A percentile compares a stretch with the other conserved stretches of the same genome.
These are phyloP conservation scores for Selenia dentaria DNA, from an alignment of 2,888 invertebrate species.

Conservation along the genomic window DNA sequence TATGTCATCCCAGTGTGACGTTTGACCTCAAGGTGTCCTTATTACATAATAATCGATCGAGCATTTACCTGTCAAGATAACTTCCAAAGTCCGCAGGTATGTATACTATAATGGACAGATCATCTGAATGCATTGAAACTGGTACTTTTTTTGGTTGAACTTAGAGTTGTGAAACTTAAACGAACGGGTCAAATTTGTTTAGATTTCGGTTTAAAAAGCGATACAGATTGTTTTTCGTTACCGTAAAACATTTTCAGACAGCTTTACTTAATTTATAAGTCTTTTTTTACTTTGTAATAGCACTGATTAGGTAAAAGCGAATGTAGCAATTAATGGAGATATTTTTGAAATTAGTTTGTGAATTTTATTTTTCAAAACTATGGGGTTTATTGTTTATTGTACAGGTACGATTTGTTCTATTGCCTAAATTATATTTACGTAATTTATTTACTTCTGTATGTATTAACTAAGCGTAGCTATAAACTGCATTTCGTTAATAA, in stretches of 20 bases:
- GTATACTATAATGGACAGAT: too few species aligned
- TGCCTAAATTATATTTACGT: slow-evolving; percentile 82
- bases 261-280: slow-evolving; percentile 76
- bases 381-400: slow-evolving; percentile 59
- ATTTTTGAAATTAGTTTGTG: slow-evolving; percentile 12
- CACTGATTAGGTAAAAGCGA: slow-evolving; percentile 33
- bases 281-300: slow-evolving; percentile 43
- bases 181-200: background rate
- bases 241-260: slow-evolving; percentile 60
- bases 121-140: too few species aligned
- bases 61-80: background rate
- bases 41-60: background rate
- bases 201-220: background rate
- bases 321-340: slow-evolving; percentile 25
- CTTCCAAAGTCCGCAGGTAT: too few species aligned
- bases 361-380: slow-evolving; percentile 43
- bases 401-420: slow-evolving; percentile 65
- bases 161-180: background rate
- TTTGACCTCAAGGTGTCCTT: too few species aligned
- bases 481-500: slow-evolving; percentile 77
- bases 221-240: slow-evolving; percentile 34
- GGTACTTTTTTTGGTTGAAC: background rate
- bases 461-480: slow-evolving; percentile 69
- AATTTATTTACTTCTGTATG: slow-evolving; percentile 78
- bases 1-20: too few species aligned